A percentile compares a stretch with the other conserved stretches of the same genome.
Evolutionary conservation across 1,140 invertebrate genomes (phyloP).

Genomic region (Trachymyrmex cornetzi): DNA sequence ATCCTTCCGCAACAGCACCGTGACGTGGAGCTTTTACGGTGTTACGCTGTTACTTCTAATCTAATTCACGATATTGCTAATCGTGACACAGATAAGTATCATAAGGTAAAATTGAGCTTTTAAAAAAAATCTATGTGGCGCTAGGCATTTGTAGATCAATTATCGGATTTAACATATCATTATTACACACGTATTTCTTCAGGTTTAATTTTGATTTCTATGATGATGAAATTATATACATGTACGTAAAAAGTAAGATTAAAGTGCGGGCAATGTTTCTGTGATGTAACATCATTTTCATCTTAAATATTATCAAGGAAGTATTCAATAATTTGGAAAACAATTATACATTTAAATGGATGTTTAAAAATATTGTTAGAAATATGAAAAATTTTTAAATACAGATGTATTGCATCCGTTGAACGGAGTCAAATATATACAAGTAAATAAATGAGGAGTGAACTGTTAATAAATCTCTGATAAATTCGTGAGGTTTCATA

Average conservation of each 20-base stretch:
- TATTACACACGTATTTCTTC: background rate
- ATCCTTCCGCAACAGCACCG: constrained; percentile 9
- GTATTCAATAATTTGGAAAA: background rate
- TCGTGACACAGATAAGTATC: constrained; percentile 31
- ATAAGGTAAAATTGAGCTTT: background rate
- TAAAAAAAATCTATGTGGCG: background rate
- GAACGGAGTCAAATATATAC: background rate
- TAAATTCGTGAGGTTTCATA: constrained; percentile 40
- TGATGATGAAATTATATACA: background rate
- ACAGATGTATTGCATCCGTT: background rate
- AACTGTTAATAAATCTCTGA: constrained; percentile 46
- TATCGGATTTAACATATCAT: background rate
- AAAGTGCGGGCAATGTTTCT: background rate
- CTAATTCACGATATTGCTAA: constrained; percentile 50
- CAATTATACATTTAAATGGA: background rate
- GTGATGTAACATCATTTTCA: background rate
- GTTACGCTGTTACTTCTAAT: constrained; percentile 37
- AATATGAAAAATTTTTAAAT: background rate
- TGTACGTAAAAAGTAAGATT: background rate
- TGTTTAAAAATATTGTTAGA: constrained; percentile 4
- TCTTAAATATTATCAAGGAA: background rate
- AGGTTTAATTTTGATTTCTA: background rate
- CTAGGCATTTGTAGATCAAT: background rate
- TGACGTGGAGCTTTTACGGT: constrained; percentile 21
- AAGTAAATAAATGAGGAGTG: constrained; percentile 26